Evolutionary conservation across 2,888 invertebrate species (phyloP).

Genomic region (Tinea trinotella): DNA sequence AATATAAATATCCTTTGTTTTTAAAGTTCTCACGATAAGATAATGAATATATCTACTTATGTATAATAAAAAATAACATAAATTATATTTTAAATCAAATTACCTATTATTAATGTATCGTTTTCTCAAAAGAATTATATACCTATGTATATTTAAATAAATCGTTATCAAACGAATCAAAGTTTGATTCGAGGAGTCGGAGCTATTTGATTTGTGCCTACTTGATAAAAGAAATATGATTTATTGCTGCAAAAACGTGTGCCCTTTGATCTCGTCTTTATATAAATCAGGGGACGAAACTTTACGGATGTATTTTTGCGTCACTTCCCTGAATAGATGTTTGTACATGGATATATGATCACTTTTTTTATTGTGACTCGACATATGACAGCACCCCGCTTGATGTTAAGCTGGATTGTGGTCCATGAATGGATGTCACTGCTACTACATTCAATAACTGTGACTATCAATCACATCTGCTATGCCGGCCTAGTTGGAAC

Average conservation of each 20-base stretch:
- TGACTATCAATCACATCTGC: no score
- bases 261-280: conserved; percentile 35
- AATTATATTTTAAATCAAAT: neutral
- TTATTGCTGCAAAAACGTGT: conserved; percentile 33
- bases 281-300: conserved; percentile 38
- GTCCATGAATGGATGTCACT: no score
- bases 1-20: no score
- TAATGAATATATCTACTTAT: no score
- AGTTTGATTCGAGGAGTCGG: neutral
- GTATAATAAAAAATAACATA: neutral
- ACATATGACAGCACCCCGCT: no score
- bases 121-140: neutral
- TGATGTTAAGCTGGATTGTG: no score
- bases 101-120: neutral
- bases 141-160: neutral
- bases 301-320: conserved; percentile 39
- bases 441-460: no score
- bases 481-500: no score
- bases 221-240: conserved; percentile 16
- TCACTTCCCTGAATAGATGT: conserved; percentile 34
- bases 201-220: conserved; percentile 6
- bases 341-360: conserved; percentile 39
- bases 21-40: no score
- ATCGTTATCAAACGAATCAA: neutral
- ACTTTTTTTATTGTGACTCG: no score